Evolutionary conservation across 2,113 vertebrate genomes (phyloP).

Genomic region (Lophotis ruficrista): DNA sequence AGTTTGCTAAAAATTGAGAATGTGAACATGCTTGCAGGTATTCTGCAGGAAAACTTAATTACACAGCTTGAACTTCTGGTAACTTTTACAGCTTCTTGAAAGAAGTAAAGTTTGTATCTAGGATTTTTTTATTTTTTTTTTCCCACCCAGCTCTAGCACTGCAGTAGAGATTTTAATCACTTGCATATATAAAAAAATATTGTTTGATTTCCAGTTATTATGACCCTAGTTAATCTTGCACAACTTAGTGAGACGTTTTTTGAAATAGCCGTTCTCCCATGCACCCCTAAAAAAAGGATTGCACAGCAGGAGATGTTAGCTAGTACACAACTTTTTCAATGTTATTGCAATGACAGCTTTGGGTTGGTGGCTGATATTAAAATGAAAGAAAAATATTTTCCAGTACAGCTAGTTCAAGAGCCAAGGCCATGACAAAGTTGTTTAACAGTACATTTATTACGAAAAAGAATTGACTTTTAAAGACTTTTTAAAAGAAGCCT

Average conservation of each 20-base stretch:
- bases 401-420: background rate
- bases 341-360: constrained; percentile 6
- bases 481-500: background rate
- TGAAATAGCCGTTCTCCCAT: background rate
- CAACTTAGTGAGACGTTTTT: background rate
- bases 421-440: constrained; percentile 9
- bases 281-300: background rate
- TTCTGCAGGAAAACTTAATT: constrained; percentile 47
- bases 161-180: background rate
- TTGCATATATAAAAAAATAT: background rate
- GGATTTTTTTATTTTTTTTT: background rate
- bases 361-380: background rate
- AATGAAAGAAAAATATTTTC: constrained; percentile 53
- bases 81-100: background rate
- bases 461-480: constrained; percentile 1
- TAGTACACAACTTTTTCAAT: background rate
- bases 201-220: background rate
- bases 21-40: constrained; percentile 3
- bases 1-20: constrained; percentile 35
- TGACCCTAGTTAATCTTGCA: background rate
- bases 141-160: background rate
- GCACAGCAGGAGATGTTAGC: background rate
- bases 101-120: background rate
- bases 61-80: background rate
- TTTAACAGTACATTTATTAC: background rate